These are phyloP conservation scores for Perognathus longimembris DNA, from an alignment of 2,113 vertebrate genomes.

Conservation along the genomic window DNA sequence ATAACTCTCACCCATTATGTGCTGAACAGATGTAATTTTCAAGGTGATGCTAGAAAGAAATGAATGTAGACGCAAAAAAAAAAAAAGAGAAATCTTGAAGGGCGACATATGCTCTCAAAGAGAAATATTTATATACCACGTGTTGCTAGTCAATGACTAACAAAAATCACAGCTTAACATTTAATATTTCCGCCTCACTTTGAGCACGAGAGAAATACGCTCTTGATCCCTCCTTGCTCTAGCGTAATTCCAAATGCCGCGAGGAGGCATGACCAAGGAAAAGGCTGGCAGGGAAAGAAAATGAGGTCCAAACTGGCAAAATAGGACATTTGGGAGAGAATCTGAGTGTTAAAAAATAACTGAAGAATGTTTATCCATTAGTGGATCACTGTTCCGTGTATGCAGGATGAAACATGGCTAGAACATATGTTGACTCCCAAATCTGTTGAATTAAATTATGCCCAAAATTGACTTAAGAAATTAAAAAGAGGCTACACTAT, in stretches of 20 bases:
- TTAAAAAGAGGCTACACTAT: conserved; percentile 54
- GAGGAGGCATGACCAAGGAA: neutral
- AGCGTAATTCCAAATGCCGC: neutral
- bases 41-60: conserved; percentile 3
- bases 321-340: conserved; percentile 40
- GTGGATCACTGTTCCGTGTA: conserved; percentile 68
- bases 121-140: neutral
- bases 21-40: conserved; percentile 1
- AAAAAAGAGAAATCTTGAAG: neutral
- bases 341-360: conserved; percentile 67
- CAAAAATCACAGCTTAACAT: conserved; percentile 1
- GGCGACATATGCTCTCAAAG: neutral
- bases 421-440: conserved; percentile 72
- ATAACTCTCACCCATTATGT: neutral
- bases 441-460: conserved; percentile 61
- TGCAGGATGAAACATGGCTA: conserved; percentile 69
- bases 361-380: conserved; percentile 66
- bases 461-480: conserved; percentile 63
- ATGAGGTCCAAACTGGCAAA: conserved; percentile 4
- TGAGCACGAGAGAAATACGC: neutral
- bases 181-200: conserved; percentile 19
- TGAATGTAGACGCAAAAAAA: neutral
- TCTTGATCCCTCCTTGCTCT: neutral
- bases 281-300: conserved; percentile 4
- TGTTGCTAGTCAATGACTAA: neutral